Base-by-base conservation (phyloP, 2,113 vertebrate genomes). In the Argyrosomus japonicus region DNA sequence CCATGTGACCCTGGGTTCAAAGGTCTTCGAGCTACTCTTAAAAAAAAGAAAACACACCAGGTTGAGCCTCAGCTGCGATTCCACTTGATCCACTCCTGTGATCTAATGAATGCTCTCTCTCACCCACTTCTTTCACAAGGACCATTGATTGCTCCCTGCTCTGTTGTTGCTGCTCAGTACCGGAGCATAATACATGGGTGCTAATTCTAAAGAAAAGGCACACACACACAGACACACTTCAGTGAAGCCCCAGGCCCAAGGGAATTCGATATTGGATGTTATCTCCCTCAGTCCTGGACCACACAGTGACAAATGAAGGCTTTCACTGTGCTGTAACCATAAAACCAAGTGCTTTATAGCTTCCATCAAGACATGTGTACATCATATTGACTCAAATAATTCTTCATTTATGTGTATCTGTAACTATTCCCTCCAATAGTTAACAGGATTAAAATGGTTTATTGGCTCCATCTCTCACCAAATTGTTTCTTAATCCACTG, bases 251-350 rank as follows among this genome's bases (percentile, higher is more conserved):
- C 51, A 4, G 40, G 75, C 78, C 80, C 23, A 11, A 67, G 80
- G 82, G 84, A 88, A 89, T 84, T 88, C 57, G 85, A 89, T 78
- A 72, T 80, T 88, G 86, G 83, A 89, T 88, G 89, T 82, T 86
- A 86, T 88, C 56, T 54, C 58, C 68, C 51, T 64, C 63, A 13
- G 76, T 48, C 19, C 51, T 48, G 36, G 78, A 68, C 56, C 60
- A 58, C 61, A 58, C 18, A 23, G 67, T 82, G 80, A 88, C 72
- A 87, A 79, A 88, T 62, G 27, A 79, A 79, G 54, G 68, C 45
- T 71, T 87, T 81, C 29, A 45, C 15, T 77, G 23, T 47, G 68
- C 61, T 82, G 40, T 54, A 65, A 56, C 45, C 51, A 77, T 61
- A 57, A 82, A 84, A 32, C 45, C 43, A 40, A 48, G 61, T 8